phyloP scores from a whole-genome alignment of 2,113 vertebrate genomes.

The Anguilla rostrata region DNA sequence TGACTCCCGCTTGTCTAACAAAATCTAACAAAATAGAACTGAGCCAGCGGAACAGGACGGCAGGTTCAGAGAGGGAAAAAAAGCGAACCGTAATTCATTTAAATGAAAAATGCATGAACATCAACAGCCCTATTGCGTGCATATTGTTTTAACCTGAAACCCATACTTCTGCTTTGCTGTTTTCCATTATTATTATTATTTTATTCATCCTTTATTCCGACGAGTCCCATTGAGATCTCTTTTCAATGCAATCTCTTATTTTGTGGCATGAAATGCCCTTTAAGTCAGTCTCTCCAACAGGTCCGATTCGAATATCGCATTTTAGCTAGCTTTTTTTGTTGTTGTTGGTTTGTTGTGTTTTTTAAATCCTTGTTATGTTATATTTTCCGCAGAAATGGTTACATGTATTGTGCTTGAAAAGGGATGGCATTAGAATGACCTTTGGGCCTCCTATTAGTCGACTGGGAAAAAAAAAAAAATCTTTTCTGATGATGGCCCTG shows the following conservation, averaged over 20 bases:
- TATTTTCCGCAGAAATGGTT: conserved; percentile 27
- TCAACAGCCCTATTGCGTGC: not conserved
- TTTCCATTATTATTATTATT: too few species aligned
- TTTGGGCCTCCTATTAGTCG: conserved; percentile 47
- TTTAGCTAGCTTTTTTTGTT: too few species aligned
- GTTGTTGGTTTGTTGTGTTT: conserved; percentile 14
- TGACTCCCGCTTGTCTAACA: not conserved
- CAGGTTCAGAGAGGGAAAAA: not conserved
- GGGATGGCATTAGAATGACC: conserved; percentile 35
- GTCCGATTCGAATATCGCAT: too few species aligned
- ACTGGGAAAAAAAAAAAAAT: conserved; percentile 22
- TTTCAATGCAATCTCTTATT: too few species aligned
- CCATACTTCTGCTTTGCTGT: too few species aligned
- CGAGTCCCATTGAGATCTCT: too few species aligned
- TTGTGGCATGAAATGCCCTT: too few species aligned
- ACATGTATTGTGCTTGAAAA: conserved; percentile 26
- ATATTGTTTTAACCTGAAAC: too few species aligned
- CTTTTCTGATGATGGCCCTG: conserved; percentile 43
- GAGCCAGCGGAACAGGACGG: not conserved
- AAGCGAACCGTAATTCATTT: not conserved
- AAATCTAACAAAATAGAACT: not conserved
- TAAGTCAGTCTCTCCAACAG: too few species aligned
- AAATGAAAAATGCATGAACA: not conserved
- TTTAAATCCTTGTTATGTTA: conserved; percentile 21
- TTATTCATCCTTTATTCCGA: too few species aligned